phyloP scores from a whole-genome alignment of 2,113 vertebrate species.

The Vicugna pacos region DNA sequence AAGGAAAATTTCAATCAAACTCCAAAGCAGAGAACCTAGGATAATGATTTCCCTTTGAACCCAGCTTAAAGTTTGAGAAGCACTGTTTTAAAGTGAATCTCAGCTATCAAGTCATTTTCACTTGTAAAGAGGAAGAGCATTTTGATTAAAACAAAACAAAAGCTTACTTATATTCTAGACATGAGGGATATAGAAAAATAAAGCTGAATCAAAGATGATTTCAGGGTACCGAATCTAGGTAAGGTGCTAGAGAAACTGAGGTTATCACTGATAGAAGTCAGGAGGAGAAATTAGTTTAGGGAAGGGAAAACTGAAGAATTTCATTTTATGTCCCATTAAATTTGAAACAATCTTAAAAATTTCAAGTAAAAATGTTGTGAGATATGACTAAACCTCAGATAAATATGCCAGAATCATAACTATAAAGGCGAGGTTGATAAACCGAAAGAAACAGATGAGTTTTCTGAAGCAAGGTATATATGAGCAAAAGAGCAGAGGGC shows the following conservation, averaged over 20 bases:
- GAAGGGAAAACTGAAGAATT: background rate
- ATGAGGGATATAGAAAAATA: background rate
- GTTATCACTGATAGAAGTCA: background rate
- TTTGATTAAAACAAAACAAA: background rate
- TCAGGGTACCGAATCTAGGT: background rate
- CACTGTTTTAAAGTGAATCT: background rate
- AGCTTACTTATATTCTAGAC: background rate
- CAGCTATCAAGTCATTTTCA: background rate
- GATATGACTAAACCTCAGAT: background rate
- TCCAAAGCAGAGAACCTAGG: background rate
- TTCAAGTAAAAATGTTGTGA: background rate
- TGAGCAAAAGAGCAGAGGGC: background rate
- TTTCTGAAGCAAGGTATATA: background rate
- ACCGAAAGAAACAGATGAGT: background rate
- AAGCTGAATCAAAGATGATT: background rate
- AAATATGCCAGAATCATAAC: background rate
- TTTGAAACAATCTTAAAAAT: background rate
- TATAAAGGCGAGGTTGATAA: background rate
- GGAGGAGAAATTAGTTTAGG: background rate
- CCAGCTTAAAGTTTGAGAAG: background rate
- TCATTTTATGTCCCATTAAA: background rate
- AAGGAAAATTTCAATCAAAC: background rate
- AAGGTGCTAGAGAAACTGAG: background rate
- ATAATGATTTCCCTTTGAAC: background rate
- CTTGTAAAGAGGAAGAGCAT: slow-evolving; percentile 33